Evolutionary conservation across 2,888 invertebrate genomes (phyloP).

Genomic region (Drosophila mimica): DNA sequence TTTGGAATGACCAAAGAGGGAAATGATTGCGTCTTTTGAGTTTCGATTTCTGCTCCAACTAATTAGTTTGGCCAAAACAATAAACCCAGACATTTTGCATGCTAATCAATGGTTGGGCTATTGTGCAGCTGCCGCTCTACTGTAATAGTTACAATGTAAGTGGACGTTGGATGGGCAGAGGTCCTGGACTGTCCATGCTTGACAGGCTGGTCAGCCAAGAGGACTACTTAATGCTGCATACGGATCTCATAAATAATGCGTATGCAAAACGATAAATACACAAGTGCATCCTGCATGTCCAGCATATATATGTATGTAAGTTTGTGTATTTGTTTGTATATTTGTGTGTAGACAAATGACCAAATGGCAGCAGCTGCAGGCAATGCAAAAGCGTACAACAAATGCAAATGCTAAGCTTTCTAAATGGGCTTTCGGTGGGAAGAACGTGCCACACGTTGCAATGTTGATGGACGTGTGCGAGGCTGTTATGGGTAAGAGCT

Average conservation of each 20-base stretch:
- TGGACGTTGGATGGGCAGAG: neutral
- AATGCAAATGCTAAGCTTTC: constrained; percentile 48
- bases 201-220: constrained; percentile 30
- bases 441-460: constrained; percentile 8
- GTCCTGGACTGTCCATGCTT: constrained; percentile 11
- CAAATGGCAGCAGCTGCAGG: constrained; percentile 52
- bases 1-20: neutral
- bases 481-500: constrained; percentile 53
- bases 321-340: constrained; percentile 1
- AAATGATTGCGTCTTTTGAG: constrained; percentile 31
- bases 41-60: constrained; percentile 72
- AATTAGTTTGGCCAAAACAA: constrained; percentile 76
- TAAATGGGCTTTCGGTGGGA: constrained; percentile 13
- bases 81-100: constrained; percentile 68
- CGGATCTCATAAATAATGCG: constrained; percentile 71
- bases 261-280: constrained; percentile 76
- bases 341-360: constrained; percentile 15
- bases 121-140: constrained; percentile 55
- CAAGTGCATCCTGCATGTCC: constrained; percentile 48
- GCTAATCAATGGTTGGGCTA: constrained; percentile 59
- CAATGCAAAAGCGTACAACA: constrained; percentile 24
- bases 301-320: neutral
- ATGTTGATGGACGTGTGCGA: constrained; percentile 69
- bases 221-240: constrained; percentile 59
- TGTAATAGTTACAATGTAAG: neutral